phyloP scores from a whole-genome alignment of 2,113 vertebrate genomes.

The Bubo scandiacus region DNA sequence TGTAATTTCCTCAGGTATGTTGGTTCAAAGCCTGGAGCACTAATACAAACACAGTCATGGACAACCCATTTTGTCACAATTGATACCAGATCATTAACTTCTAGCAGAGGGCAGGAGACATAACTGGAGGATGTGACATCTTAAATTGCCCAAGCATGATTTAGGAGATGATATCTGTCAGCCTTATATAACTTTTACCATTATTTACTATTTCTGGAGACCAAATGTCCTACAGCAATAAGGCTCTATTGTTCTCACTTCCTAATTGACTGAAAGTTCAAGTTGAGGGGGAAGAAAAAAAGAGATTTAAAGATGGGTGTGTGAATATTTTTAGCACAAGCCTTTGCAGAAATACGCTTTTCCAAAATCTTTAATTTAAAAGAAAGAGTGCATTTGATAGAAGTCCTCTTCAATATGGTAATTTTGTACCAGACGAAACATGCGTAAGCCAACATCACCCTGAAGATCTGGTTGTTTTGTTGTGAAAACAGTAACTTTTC shows the following conservation, averaged over 20 bases:
- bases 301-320: not conserved
- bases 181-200: not conserved
- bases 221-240: not conserved
- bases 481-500: not conserved
- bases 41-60: not conserved
- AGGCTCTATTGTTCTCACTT: not conserved
- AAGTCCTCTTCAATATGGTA: not conserved
- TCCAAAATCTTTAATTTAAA: not conserved
- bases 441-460: not conserved
- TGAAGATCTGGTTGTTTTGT: not conserved
- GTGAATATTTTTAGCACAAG: not conserved
- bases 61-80: not conserved
- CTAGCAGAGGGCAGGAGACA: not conserved
- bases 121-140: not conserved
- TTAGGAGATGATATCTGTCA: not conserved
- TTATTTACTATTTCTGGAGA: not conserved
- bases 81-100: not conserved
- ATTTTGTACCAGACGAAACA: not conserved
- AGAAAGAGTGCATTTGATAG: not conserved
- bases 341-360: not conserved
- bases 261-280: not conserved
- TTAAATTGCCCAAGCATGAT: not conserved
- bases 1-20: not conserved
- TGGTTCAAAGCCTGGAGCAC: not conserved
- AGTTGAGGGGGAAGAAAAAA: not conserved